Base-by-base conservation (phyloP, 1,140 invertebrate species). In the Zaprionus vittiger region DNA sequence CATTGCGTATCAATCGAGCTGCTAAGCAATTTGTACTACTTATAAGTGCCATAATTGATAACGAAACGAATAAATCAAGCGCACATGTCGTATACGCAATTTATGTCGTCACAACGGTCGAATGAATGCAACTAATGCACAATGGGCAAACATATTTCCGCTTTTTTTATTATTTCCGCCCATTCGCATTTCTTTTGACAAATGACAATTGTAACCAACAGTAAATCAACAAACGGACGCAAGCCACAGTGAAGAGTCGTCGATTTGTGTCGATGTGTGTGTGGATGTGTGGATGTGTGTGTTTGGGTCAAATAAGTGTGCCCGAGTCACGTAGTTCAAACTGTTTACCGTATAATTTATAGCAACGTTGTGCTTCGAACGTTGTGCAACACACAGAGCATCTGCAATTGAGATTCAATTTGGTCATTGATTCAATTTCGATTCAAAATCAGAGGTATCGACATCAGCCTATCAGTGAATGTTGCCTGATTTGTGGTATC, bases 191-290 rank as follows among this genome's bases (percentile, higher is more conserved):
- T 55, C 22, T 74, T 47, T 74, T 81, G 66, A 75, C 70, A 82
- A 82, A 83, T 79, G 52, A 57, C 83, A 76, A 79, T 68, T 76
- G 59, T 52, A 67, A 49, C n/a, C 47, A 71, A 64, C 66, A 55
- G 65, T 70, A 82, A 83, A 82, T 63, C 79, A 68, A 76, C 71
- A 57, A 59, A n/a, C 20, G 20, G 34, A 26, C 15, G 11, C n/a
- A 61, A 5, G 5, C 20, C 15, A 41, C 15, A 41, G n/a, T 41
- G 2, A 7, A 41, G 15, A 41, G 15, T 41, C 38, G 28, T 44
- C 41, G 41, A 38, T 55, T 14, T 12, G 14, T 34, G n/a, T 54
- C 59, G 47, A 37, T 47, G 38, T 57, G 55, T 44, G 65, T 34
- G n/a, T 41, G 63, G 54, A 22, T 44, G 26, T 57, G 54, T 44